These are phyloP conservation scores for Hystrix cristata DNA, from an alignment of 2,113 vertebrate genomes.

Conservation along the genomic window DNA sequence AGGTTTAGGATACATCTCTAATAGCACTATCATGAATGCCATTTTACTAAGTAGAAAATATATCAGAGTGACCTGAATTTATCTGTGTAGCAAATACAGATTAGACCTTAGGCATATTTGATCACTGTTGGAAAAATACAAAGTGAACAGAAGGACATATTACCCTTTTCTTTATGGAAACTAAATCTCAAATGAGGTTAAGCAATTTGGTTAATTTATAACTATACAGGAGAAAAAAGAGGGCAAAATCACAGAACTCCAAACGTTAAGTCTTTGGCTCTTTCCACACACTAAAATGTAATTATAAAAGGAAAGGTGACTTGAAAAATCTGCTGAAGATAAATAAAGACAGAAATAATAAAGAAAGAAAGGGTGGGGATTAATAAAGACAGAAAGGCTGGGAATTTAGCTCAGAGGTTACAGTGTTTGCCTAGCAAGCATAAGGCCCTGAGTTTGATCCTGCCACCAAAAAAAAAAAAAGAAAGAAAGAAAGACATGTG, in stretches of 20 bases:
- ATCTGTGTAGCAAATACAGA: background rate
- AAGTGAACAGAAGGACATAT: background rate
- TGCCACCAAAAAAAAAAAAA: too few relatives aligned
- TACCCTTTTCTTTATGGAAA: background rate
- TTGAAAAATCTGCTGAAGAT: conserved; percentile 1
- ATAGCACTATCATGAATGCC: background rate
- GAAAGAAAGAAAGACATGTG: background rate
- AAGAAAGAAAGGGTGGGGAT: too few relatives aligned
- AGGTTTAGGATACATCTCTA: background rate
- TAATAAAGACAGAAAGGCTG: too few relatives aligned
- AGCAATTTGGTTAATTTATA: background rate
- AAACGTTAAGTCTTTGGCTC: background rate
- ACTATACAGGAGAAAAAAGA: background rate
- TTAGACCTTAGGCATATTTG: background rate
- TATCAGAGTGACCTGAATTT: background rate
- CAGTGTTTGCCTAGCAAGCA: too few relatives aligned
- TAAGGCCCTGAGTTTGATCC: too few relatives aligned
- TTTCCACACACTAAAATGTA: background rate
- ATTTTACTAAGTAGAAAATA: background rate
- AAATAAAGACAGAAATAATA: background rate
- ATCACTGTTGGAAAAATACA: background rate
- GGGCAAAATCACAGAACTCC: background rate
- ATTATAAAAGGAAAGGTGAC: background rate
- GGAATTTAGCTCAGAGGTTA: too few relatives aligned
- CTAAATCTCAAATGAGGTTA: background rate